Evolutionary conservation across 2,113 vertebrate genomes (phyloP), one percentile per base, ranked within the genome.

Genomic region (Chascanopsetta lugubris): DNA sequence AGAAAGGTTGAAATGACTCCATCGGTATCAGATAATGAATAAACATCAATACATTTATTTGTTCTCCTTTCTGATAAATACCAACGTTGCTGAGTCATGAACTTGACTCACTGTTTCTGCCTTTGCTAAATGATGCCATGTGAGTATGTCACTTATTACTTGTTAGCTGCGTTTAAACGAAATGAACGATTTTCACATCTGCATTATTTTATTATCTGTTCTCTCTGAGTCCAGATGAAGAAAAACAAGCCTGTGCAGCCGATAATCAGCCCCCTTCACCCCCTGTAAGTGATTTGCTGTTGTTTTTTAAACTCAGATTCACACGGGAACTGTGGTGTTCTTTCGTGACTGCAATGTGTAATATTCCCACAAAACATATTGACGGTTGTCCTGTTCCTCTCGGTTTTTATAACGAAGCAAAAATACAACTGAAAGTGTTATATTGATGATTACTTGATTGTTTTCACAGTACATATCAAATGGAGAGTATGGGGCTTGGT

Each of bases 321-420:
- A 21, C 53, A 60, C 72, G 69, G 53, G 30, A 58, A 5, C 18
- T 56, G 24, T 34, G 34, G 48, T 53, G n/a, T 15, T 70, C 10
- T 13, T 54, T 1, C 38, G 38, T 40, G 38, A 40, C 38, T 40
- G 11, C 38, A 40, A 1, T n/a, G 38, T n/a, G 1, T 18, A 4
- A 26, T 32, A 13, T 20, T 17, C 42, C 8, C 32, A 29, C 21
- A 17, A 21, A 7, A 60, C 34, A 48, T 70, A 15, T 75, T 24
- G 5, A 36, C 5, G 66, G 53, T 59, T 30, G 21, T 25, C 21
- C 7, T n/a, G n/a, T 29, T 58, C 11, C 34, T 15, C 15, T 13
- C 13, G n/a, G n/a, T 15, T 36, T 36, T 36, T 13, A 6, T 8
- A 10, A 34, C 6, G 13, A 36, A 36, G 3, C 34, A 3, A 13